Conservation (phyloP, 2,113 vertebrate species). For the Andinoacara biseriatus region DNA sequence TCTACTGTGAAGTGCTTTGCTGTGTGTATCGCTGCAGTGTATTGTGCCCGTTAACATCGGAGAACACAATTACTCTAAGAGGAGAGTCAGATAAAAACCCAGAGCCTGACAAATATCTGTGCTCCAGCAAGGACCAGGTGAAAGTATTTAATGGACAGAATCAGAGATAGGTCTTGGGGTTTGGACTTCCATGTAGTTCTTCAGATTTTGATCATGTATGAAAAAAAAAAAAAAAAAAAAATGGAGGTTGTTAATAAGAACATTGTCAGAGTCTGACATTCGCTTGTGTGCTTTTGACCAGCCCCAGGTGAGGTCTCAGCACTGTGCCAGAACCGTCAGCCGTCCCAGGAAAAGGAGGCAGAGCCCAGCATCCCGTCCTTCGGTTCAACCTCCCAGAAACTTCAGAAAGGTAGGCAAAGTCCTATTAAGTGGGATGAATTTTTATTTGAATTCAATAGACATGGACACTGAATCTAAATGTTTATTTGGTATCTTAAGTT, state of each 20-base stretch:
- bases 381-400: not conserved
- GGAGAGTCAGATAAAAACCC: too few species aligned
- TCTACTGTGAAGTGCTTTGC: too few species aligned
- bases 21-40: not conserved
- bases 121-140: not conserved
- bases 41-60: not conserved
- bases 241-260: not conserved
- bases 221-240: not conserved
- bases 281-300: not conserved
- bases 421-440: too few species aligned
- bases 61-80: not conserved
- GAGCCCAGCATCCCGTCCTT: not conserved
- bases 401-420: too few species aligned
- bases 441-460: too few species aligned
- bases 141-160: not conserved
- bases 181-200: not conserved
- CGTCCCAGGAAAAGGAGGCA: not conserved
- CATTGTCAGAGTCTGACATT: not conserved
- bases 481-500: too few species aligned
- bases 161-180: not conserved
- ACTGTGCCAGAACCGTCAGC: not conserved
- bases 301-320: not conserved
- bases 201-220: not conserved
- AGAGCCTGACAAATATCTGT: not conserved
- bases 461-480: too few species aligned